Evolutionary conservation across 2,888 invertebrate species (phyloP).

Genomic region (Perithous albicinctus): DNA sequence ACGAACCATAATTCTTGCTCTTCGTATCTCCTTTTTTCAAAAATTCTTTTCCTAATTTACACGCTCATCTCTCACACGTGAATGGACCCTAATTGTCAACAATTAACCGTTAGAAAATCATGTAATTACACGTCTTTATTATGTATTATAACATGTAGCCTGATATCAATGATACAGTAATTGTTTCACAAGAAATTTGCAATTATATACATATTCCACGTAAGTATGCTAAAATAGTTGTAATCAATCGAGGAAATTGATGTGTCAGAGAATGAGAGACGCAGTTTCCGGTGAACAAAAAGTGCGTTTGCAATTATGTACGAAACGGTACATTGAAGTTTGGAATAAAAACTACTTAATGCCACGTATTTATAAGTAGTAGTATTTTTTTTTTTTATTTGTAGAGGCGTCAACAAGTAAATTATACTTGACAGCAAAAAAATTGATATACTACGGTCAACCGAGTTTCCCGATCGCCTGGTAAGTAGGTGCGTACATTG

Average conservation of each 20-base stretch:
- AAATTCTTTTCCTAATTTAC: background rate
- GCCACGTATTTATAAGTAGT: background rate
- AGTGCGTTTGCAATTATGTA: background rate
- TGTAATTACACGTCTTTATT: background rate
- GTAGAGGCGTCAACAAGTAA: no score
- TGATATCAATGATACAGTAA: background rate
- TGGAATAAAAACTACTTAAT: background rate
- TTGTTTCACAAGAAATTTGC: background rate
- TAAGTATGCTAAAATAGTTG: background rate
- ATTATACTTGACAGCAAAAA: slow-evolving; percentile 1
- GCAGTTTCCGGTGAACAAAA: background rate
- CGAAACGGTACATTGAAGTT: slow-evolving; percentile 5
- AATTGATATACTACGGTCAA: slow-evolving; percentile 12
- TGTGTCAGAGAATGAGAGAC: background rate
- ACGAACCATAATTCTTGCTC: slow-evolving; percentile 37
- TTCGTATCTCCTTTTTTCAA: background rate
- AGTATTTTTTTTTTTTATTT: background rate
- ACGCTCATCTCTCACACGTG: background rate
- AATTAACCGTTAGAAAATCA: background rate
- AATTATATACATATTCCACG: background rate
- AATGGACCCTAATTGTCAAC: background rate
- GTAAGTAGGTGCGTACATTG: background rate
- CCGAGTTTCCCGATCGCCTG: background rate
- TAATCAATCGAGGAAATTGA: background rate
- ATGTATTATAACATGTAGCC: background rate